phyloP scores from a whole-genome alignment of 2,797 vertebrate species.

The Eleutherodactylus coqui region DNA sequence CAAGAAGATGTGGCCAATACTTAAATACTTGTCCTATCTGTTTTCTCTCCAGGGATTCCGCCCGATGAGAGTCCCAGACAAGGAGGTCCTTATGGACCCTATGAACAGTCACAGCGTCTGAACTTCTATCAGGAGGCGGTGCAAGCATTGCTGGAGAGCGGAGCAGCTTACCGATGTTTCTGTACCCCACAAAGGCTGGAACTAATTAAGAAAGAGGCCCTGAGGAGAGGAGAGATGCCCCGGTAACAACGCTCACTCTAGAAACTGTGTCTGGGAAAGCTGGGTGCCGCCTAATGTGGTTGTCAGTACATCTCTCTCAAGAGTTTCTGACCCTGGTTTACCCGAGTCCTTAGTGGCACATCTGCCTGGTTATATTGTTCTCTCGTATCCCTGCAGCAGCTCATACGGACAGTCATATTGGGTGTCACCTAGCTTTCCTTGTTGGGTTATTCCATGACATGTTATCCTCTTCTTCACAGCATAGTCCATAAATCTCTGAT shows the following conservation, averaged over 20 bases:
- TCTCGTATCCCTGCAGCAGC: too few relatives aligned
- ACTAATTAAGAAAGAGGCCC: constrained; percentile 88
- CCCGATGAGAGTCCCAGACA: constrained; percentile 89
- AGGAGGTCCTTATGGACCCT: constrained; percentile 83
- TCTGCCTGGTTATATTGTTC: not conserved
- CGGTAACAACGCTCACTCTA: constrained; percentile 72
- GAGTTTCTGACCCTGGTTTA: not conserved
- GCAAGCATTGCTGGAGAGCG: constrained; percentile 74
- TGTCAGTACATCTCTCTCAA: not conserved
- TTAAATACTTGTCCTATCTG: not conserved
- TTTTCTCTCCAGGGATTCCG: constrained; percentile 78
- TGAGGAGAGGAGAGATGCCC: constrained; percentile 83
- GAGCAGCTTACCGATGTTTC: constrained; percentile 89
- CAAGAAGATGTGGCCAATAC: not conserved
- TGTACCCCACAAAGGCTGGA: constrained; percentile 87
- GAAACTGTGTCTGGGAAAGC: not conserved
- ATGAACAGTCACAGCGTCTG: constrained; percentile 86
- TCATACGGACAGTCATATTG: too few relatives aligned
- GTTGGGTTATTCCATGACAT: too few relatives aligned
- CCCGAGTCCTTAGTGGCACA: not conserved
- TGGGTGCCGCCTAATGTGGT: not conserved
- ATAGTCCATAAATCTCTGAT: too few relatives aligned
- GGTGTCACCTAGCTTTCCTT: not conserved
- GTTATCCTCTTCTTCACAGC: too few relatives aligned
- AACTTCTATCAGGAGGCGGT: constrained; percentile 78